Evolutionary conservation across 2,888 invertebrate genomes (phyloP), one percentile per base, ranked within the genome.

Genomic region (Gasteruption jaculator): DNA sequence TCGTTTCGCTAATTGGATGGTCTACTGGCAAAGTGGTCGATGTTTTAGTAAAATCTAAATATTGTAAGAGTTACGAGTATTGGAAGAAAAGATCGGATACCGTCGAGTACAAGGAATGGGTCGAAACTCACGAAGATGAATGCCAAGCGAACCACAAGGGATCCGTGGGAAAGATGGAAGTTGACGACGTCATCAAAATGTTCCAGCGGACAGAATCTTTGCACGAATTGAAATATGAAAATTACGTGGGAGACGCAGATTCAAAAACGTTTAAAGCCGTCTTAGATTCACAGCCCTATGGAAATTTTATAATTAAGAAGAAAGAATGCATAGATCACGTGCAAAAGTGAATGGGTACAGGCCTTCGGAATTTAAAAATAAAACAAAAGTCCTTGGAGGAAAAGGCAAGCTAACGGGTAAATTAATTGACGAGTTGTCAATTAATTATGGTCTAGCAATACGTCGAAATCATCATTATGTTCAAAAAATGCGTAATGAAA

Each of bases 371-470:
- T 19, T 8, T 36, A n/a, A 40, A 33, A 16, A 43, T 40, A 32
- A 11, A 30, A 24, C 25, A 11, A n/a, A 34, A 27, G 25, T 32
- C 32, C 32, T 16, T 43, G 8, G 39, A 26, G 3, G 25, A 12
- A 33, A 24, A 20, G 33, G 27, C 7, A 32, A 39, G 25, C 18
- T 24, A 11, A 39, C 32, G n/a, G 25, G n/a, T 8, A 39, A 33
- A 16, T n/a, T 39, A 6, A 31, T 39, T 2, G 21, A 29, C 18
- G 39, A 46, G 15, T 32, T 49, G 10, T 20, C 32, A 1, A 27
- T 21, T 19, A 48, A 50, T 43, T 54, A 52, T 31, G 47, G 48
- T 20, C 36, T 50, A 10, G 48, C 47, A 3, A 50, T 53, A 16
- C 10, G 45, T 7, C 14, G 46, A 27, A 50, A 53, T 38, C n/a